Percentiles rank a stretch among this genome's conserved stretches.
Conservation (phyloP, 2,113 vertebrate genomes). For the Toxotes jaculatrix region DNA sequence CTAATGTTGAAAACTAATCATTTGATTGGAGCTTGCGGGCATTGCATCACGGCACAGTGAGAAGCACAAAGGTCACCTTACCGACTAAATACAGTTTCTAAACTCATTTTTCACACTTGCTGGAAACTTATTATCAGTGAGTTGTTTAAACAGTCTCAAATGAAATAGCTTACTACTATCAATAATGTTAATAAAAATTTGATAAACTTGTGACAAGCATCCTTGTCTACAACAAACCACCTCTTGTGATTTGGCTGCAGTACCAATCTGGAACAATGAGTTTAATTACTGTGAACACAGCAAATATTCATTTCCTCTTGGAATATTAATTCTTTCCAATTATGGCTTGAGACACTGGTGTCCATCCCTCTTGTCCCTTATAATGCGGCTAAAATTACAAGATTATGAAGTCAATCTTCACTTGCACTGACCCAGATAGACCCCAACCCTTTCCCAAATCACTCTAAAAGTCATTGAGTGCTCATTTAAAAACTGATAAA, state of each 20-base stretch:
- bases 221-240: not conserved
- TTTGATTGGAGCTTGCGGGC: not conserved
- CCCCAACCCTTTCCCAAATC: not conserved
- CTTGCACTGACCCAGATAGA: not conserved
- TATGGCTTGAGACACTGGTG: not conserved
- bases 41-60: not conserved
- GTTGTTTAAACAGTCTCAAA: too few relatives aligned
- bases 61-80: too few relatives aligned
- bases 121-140: too few relatives aligned
- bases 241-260: not conserved
- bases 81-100: too few relatives aligned
- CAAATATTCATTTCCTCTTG: too few relatives aligned
- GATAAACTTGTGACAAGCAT: too few relatives aligned
- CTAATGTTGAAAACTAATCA: too few relatives aligned
- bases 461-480: constrained; percentile 30
- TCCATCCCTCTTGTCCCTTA: not conserved
- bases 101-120: too few relatives aligned
- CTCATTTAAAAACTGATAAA: constrained; percentile 56
- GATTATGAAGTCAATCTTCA: constrained; percentile 19
- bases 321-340: constrained; percentile 11
- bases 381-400: constrained; percentile 9
- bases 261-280: not conserved
- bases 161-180: too few relatives aligned
- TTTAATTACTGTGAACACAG: not conserved
- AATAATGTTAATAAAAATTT: too few relatives aligned